phyloP scores from a whole-genome alignment of 2,888 invertebrate species.

The Psylliodes chrysocephalus region DNA sequence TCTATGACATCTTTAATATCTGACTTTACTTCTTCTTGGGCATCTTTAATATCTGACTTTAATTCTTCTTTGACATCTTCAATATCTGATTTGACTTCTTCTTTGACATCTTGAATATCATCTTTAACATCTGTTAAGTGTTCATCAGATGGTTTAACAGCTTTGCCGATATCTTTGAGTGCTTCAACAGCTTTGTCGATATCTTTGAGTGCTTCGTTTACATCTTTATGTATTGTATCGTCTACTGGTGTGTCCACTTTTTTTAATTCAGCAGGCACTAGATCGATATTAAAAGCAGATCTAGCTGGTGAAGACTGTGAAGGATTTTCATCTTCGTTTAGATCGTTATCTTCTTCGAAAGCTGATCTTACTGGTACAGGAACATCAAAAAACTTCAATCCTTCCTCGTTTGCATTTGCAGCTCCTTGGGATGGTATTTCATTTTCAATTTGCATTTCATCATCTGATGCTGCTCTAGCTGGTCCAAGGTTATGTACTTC shows the following conservation, averaged over 20 bases:
- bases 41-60: too few relatives aligned
- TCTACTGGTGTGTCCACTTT: too few relatives aligned
- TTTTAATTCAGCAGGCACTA: not conserved
- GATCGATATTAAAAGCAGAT: not conserved
- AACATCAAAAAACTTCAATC: not conserved
- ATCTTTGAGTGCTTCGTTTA: slow-evolving; percentile 31
- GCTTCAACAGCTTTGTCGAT: slow-evolving; percentile 9
- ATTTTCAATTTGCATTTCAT: not conserved
- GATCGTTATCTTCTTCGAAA: not conserved
- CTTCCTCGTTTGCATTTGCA: not conserved
- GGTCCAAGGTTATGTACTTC: too few relatives aligned
- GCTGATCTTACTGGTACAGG: not conserved
- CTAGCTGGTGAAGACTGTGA: not conserved
- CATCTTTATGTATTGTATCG: slow-evolving; percentile 39
- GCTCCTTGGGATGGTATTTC: not conserved
- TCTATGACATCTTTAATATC: too few relatives aligned
- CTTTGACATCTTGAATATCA: slow-evolving; percentile 18
- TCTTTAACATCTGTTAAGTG: not conserved
- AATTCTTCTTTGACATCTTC: too few relatives aligned
- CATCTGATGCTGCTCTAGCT: too few relatives aligned
- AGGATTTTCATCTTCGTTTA: not conserved
- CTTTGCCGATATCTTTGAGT: slow-evolving; percentile 24
- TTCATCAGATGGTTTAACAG: not conserved
- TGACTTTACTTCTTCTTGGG: too few relatives aligned
- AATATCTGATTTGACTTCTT: too few relatives aligned